Conservation (phyloP, 2,797 vertebrate genomes). For the Micromesistius poutassou region DNA sequence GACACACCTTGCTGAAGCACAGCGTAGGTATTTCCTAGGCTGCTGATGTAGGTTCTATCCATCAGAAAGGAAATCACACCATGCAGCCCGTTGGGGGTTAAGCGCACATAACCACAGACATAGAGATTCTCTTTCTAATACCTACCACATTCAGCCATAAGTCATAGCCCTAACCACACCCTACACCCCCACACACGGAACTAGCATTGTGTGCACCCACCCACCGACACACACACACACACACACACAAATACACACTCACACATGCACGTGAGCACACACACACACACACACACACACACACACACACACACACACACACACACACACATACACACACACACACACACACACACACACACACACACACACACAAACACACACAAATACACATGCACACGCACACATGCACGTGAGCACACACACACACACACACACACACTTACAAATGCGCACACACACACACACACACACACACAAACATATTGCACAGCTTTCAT, state of each 20-base stretch:
- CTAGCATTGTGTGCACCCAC: not conserved
- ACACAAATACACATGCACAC: not conserved
- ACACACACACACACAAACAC: too few relatives aligned
- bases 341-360: not conserved
- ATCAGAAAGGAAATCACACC: constrained; percentile 17
- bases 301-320: too few relatives aligned
- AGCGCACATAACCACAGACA: not conserved
- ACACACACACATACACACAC: too few relatives aligned
- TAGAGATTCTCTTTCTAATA: not conserved
- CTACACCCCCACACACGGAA: not conserved
- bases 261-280: not conserved
- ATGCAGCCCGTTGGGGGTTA: constrained; percentile 2
- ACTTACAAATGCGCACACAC: not conserved
- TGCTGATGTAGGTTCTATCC: constrained; percentile 13
- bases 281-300: not conserved
- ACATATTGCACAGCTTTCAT: constrained; percentile 13
- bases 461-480: not conserved
- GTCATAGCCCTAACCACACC: not conserved
- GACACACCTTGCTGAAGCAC: not conserved
- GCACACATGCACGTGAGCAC: not conserved
- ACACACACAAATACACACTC: not conserved
- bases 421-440: not conserved
- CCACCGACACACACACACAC: not conserved
- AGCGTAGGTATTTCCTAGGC: not conserved
- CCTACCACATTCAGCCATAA: not conserved